Conservation (phyloP, 2,113 vertebrate genomes). For the Columba janthina region DNA sequence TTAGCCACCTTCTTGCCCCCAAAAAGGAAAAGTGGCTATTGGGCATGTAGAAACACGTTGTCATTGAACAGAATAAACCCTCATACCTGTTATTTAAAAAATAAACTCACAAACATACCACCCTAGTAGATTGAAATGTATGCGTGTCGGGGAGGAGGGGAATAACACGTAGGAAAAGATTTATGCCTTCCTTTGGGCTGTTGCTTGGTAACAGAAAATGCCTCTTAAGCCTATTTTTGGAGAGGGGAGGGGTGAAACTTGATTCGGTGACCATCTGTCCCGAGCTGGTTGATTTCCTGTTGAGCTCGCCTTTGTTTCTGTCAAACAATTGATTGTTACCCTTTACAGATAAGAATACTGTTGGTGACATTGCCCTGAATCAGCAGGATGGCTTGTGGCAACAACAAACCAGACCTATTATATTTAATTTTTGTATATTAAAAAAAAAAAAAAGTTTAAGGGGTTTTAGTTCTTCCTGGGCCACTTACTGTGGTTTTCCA, state of each 20-base stretch:
- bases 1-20: background rate
- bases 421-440: background rate
- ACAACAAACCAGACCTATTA: background rate
- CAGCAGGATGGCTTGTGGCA: constrained; percentile 68
- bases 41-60: rapidly evolving
- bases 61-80: background rate
- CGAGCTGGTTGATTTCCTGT: constrained; percentile 86
- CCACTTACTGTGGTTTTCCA: background rate
- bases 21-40: background rate
- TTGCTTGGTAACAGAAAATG: constrained; percentile 77
- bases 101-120: background rate
- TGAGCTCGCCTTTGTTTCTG: constrained; percentile 88
- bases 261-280: constrained; percentile 94
- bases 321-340: constrained; percentile 91
- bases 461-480: background rate
- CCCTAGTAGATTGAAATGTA: constrained; percentile 42
- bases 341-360: constrained; percentile 86
- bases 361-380: constrained; percentile 72
- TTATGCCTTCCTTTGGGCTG: constrained; percentile 67
- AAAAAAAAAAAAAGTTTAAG: background rate
- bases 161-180: constrained; percentile 53
- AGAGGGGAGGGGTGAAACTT: constrained; percentile 83
- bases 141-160: constrained; percentile 7
- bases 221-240: constrained; percentile 76
- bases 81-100: background rate